Percentiles rank a stretch among this genome's conserved stretches.
Evolutionary conservation across 2,797 vertebrate genomes (phyloP).

Genomic region (Discoglossus pictus): DNA sequence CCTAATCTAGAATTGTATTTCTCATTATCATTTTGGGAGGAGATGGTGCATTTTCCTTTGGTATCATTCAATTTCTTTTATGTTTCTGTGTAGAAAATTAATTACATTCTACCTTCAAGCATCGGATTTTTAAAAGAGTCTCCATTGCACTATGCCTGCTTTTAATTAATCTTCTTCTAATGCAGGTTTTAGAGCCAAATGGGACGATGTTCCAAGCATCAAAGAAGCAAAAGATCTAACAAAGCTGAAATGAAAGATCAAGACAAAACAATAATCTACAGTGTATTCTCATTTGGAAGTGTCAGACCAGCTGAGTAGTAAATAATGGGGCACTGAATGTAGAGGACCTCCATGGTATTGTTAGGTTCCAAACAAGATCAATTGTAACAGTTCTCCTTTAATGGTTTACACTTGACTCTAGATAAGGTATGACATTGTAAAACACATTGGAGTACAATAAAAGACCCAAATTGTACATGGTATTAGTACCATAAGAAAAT

Average conservation of each 20-base stretch:
- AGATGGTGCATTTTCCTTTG: constrained; percentile 61
- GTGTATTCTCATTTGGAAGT: constrained; percentile 54
- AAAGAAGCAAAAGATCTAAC: constrained; percentile 72
- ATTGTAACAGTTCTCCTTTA: no score
- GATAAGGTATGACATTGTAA: no score
- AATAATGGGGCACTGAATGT: constrained; percentile 35
- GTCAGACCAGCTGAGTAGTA: constrained; percentile 54
- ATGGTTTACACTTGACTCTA: no score
- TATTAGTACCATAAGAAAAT: no score
- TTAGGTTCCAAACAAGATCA: no score
- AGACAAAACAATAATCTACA: constrained; percentile 57
- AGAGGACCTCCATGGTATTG: constrained; percentile 10
- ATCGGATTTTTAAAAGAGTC: constrained; percentile 65
- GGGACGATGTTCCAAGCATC: constrained; percentile 66
- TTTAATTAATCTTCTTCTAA: constrained; percentile 75
- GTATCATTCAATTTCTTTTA: constrained; percentile 64
- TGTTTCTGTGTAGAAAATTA: constrained; percentile 75
- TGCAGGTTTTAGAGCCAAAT: constrained; percentile 73
- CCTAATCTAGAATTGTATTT: constrained; percentile 64
- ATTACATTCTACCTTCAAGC: constrained; percentile 76
- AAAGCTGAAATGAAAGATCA: constrained; percentile 59
- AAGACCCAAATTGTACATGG: no score
- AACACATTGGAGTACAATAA: no score
- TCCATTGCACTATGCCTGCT: constrained; percentile 63
- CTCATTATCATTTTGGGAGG: constrained; percentile 65